phyloP scores from a whole-genome alignment of 2,797 vertebrate species.

The Sebastes trivittatus region DNA sequence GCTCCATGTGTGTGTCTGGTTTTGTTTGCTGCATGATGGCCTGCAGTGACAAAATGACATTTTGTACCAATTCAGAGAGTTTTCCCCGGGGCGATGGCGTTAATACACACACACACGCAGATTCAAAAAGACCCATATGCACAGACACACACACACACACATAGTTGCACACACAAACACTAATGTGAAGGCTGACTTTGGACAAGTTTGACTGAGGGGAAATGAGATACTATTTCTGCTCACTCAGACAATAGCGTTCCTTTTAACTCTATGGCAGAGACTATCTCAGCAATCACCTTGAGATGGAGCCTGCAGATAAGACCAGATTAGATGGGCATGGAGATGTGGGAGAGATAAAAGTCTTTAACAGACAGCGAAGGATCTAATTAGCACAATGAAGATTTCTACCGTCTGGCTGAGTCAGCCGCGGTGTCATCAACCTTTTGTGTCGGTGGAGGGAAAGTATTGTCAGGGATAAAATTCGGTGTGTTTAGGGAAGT shows the following conservation, averaged over 20 bases:
- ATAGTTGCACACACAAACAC: conserved; percentile 21
- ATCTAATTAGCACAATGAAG: conserved; percentile 79
- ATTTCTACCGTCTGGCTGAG: conserved; percentile 71
- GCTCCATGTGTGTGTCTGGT: conserved; percentile 49
- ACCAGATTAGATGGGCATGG: conserved; percentile 71
- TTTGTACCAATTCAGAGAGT: conserved; percentile 66
- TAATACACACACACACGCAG: neutral
- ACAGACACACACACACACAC: neutral
- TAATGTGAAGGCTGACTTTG: conserved; percentile 61
- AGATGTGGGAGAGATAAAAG: conserved; percentile 71
- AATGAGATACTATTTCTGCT: conserved; percentile 72
- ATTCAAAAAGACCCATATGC: conserved; percentile 18
- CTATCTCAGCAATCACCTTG: conserved; percentile 78
- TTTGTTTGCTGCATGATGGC: conserved; percentile 64
- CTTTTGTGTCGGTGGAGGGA: conserved; percentile 53
- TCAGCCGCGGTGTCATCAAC: conserved; percentile 73
- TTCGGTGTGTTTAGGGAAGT: conserved; percentile 14
- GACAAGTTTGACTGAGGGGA: conserved; percentile 74
- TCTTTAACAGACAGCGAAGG: conserved; percentile 72
- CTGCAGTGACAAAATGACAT: conserved; percentile 67
- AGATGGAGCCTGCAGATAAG: conserved; percentile 73
- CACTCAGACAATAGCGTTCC: conserved; percentile 65
- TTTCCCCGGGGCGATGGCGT: conserved; percentile 42
- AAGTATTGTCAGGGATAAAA: conserved; percentile 47
- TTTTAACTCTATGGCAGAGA: conserved; percentile 67